phyloP scores from a whole-genome alignment of 2,113 vertebrate species.

The Siphamia tubifer region DNA sequence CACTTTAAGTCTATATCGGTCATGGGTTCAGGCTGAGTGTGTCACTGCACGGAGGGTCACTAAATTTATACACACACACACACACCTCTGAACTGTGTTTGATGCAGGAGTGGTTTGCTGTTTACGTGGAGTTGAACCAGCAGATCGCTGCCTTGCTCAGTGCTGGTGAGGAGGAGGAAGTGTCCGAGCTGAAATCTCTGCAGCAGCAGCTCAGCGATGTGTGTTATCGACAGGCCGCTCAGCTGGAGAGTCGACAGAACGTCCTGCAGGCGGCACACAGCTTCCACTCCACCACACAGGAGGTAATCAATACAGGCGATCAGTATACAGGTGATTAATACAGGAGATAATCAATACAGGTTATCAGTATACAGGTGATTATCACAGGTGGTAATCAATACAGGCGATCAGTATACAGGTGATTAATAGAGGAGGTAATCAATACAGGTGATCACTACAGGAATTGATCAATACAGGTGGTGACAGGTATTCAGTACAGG shows the following conservation, averaged over 20 bases:
- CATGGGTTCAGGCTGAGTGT: no score
- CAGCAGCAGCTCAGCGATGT: conserved; percentile 98
- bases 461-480: conserved; percentile 85
- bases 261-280: conserved; percentile 92
- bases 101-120: conserved; percentile 96
- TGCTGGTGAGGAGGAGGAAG: conserved; percentile 93
- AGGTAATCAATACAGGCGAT: conserved; percentile 83
- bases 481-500: no score
- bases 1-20: no score
- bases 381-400: no score
- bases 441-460: no score
- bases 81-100: not conserved
- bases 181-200: conserved; percentile 89
- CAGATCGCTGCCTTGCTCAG: conserved; percentile 94
- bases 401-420: no score
- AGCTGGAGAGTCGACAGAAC: conserved; percentile 95
- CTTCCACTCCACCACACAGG: conserved; percentile 94
- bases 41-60: no score
- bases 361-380: no score
- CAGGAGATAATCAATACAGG: no score
- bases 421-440: no score
- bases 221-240: conserved; percentile 96
- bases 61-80: no score
- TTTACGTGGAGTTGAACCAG: conserved; percentile 98
- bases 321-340: no score